A percentile compares a stretch with the other conserved stretches of the same genome.
Conservation (phyloP, 2,113 vertebrate genomes). For the Rattus norvegicus region DNA sequence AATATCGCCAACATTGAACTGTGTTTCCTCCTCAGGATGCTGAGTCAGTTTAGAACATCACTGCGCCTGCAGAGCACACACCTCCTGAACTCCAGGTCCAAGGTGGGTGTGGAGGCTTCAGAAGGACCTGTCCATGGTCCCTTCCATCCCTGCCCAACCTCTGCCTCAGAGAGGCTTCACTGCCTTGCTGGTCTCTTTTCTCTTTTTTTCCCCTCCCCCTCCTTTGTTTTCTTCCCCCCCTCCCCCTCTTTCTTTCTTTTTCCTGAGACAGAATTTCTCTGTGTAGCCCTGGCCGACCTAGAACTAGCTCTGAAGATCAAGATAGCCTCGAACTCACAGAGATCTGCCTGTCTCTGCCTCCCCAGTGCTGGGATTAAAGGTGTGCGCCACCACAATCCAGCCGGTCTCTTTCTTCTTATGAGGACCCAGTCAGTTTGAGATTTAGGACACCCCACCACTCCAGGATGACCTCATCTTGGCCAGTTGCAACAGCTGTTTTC, state of each 20-base stretch:
- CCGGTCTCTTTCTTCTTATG: not conserved
- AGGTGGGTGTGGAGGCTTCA: not conserved
- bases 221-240: too few species aligned
- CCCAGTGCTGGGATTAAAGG: not conserved
- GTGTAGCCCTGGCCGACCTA: not conserved
- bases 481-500: not conserved
- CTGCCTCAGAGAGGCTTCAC: not conserved
- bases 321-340: not conserved
- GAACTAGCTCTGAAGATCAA: not conserved
- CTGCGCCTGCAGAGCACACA: accelerated
- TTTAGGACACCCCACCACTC: not conserved
- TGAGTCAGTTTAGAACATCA: not conserved
- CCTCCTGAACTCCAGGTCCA: not conserved
- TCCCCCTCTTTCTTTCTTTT: not conserved
- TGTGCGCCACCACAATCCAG: not conserved
- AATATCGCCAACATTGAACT: not conserved
- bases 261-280: not conserved
- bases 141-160: accelerated
- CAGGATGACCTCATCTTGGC: not conserved
- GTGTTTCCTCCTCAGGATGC: not conserved
- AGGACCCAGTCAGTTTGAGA: not conserved
- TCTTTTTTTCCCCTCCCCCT: too few species aligned
- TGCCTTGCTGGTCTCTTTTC: not conserved
- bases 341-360: not conserved
- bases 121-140: not conserved